Evolutionary conservation across 2,888 invertebrate genomes (phyloP).

Genomic region (Hermodice carunculata): DNA sequence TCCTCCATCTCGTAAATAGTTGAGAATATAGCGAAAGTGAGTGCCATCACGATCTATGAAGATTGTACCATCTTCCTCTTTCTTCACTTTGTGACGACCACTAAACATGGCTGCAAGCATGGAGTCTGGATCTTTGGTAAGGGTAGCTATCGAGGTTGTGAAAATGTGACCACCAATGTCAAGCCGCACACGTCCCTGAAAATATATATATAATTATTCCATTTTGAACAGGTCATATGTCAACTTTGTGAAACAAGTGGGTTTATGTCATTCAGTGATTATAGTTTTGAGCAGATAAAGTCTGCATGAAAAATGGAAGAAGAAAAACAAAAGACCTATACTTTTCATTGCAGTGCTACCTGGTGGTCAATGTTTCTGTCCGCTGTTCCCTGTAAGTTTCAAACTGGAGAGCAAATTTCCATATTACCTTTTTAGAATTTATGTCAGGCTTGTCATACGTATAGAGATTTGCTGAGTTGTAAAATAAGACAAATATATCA

Average conservation of each 20-base stretch:
- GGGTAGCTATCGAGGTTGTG: constrained; percentile 59
- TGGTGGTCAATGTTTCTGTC: no score
- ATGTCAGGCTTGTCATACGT: no score
- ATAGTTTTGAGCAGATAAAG: background rate
- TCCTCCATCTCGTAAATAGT: constrained; percentile 41
- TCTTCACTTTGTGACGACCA: constrained; percentile 40
- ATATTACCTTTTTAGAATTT: no score
- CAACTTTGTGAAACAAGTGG: background rate
- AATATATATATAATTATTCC: constrained; percentile 23
- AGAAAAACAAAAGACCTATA: no score
- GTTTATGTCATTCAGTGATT: no score
- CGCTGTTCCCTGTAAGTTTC: no score
- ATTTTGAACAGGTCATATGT: no score
- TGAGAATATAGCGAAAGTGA: constrained; percentile 17
- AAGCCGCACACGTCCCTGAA: constrained; percentile 58
- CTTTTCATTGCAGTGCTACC: no score
- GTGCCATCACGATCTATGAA: constrained; percentile 38
- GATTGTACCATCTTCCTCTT: constrained; percentile 57
- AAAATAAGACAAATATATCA: no score
- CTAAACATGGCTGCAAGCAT: constrained; percentile 59
- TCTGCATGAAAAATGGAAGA: no score
- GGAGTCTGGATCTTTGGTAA: constrained; percentile 60
- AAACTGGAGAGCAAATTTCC: no score
- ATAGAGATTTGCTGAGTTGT: no score
- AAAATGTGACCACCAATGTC: constrained; percentile 62